Conservation (phyloP, 2,113 vertebrate species). For the Turnix velox region DNA sequence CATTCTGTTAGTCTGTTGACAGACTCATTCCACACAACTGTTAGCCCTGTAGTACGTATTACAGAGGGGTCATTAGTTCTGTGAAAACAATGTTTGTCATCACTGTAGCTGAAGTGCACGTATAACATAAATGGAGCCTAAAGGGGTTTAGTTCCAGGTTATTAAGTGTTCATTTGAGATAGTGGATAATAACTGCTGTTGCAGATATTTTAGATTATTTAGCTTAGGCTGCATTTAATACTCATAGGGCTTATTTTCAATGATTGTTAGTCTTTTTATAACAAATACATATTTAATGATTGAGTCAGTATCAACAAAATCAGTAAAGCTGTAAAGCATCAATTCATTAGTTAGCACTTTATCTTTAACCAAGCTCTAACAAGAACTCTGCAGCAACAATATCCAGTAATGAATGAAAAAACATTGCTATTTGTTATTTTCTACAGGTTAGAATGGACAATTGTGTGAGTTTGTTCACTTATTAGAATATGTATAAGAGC, state of each 20-base stretch:
- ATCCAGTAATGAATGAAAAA: not conserved
- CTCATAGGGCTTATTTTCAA: conserved; percentile 4
- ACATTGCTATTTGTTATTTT: not conserved
- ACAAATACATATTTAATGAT: conserved; percentile 5
- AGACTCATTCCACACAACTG: conserved; percentile 43
- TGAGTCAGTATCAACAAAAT: not conserved
- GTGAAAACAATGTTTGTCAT: conserved; percentile 57
- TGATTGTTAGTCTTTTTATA: conserved; percentile 1
- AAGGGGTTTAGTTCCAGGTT: conserved; percentile 69
- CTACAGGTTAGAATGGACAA: not conserved
- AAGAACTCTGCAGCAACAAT: not conserved
- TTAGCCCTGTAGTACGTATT: conserved; percentile 21
- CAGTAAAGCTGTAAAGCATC: not conserved
- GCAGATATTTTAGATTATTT: conserved; percentile 47
- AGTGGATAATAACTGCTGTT: conserved; percentile 15
- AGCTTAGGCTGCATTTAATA: conserved; percentile 7
- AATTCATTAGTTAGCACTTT: not conserved
- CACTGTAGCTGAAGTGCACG: conserved; percentile 36
- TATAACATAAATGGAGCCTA: conserved; percentile 57
- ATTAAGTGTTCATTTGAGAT: conserved; percentile 59
- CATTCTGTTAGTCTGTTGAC: conserved; percentile 38
- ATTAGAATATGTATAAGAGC: not conserved
- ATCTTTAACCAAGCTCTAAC: not conserved
- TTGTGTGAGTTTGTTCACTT: not conserved
- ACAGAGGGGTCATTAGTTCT: conserved; percentile 61